These are phyloP conservation scores for Salticus scenicus DNA, from an alignment of 2,888 invertebrate genomes.

Conservation along the genomic window DNA sequence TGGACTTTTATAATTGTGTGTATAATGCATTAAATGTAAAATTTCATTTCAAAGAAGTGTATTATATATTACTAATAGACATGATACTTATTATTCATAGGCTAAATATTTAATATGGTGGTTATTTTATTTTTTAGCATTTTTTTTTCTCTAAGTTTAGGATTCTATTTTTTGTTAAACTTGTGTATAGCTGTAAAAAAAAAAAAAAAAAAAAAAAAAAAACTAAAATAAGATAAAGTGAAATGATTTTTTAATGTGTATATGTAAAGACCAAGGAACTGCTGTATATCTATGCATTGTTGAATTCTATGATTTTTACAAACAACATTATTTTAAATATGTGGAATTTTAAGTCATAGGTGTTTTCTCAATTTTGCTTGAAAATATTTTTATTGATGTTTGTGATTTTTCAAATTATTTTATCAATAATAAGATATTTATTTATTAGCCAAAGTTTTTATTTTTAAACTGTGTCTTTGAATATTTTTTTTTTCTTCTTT, in stretches of 20 bases:
- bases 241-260: not conserved
- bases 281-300: not conserved
- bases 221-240: not conserved
- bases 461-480: not conserved
- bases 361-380: not conserved
- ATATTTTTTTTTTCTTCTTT: not conserved
- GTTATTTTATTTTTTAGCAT: too few species aligned
- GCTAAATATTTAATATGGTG: too few species aligned
- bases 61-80: too few species aligned
- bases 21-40: too few species aligned
- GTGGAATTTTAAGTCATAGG: not conserved
- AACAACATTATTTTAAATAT: not conserved
- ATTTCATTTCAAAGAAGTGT: too few species aligned
- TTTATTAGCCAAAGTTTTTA: not conserved
- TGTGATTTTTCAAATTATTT: slow-evolving; percentile 8
- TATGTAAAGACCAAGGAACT: not conserved
- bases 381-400: not conserved
- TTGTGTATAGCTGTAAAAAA: too few species aligned
- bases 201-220: too few species aligned
- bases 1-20: too few species aligned
- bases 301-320: not conserved
- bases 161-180: not conserved
- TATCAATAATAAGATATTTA: not conserved
- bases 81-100: not conserved
- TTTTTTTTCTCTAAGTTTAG: too few species aligned